These are phyloP conservation scores for Creontiades dilutus DNA, from an alignment of 2,888 invertebrate genomes.

Conservation along the genomic window DNA sequence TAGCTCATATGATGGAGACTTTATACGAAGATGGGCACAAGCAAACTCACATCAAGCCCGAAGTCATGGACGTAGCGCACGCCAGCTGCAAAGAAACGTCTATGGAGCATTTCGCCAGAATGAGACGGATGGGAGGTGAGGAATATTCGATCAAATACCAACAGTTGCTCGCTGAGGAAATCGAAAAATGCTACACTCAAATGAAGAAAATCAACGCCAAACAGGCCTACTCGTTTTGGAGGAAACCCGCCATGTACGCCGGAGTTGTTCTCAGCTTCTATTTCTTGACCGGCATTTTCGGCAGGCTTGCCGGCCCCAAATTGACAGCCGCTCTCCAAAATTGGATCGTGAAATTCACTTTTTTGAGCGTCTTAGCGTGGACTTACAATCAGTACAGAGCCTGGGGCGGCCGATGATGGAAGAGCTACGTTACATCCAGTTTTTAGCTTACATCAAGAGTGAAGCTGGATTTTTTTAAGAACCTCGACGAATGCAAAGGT, in stretches of 20 bases:
- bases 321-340: neutral
- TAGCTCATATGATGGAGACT: neutral
- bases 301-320: neutral
- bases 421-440: too few relatives aligned
- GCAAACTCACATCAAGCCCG: neutral
- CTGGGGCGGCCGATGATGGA: neutral
- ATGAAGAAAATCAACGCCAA: conserved; percentile 4
- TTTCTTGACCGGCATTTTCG: neutral
- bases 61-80: neutral
- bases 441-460: neutral
- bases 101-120: conserved; percentile 17
- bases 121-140: neutral
- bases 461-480: neutral
- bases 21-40: neutral
- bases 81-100: neutral
- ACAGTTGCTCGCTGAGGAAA: neutral
- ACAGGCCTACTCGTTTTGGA: neutral
- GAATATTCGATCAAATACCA: neutral
- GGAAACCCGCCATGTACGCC: neutral
- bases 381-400: neutral
- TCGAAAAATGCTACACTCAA: neutral
- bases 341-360: neutral
- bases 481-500: neutral
- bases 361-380: neutral
- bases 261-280: neutral